Percentiles rank a stretch among this genome's conserved stretches.
These are phyloP conservation scores for Sylvilagus bachmani DNA, from an alignment of 2,113 vertebrate species.

Conservation along the genomic window DNA sequence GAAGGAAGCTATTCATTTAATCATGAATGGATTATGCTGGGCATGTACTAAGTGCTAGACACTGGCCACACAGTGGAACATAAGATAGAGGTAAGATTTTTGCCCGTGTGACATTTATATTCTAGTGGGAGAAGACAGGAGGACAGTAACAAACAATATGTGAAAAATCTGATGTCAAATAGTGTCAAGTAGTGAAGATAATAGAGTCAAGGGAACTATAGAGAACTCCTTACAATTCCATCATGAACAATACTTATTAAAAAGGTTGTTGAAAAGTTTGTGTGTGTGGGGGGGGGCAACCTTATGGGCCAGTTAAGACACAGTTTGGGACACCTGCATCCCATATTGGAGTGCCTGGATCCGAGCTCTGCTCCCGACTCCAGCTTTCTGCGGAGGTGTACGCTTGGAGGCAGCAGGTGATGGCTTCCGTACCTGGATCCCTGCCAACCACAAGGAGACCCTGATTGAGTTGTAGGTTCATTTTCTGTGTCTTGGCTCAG, in stretches of 20 bases:
- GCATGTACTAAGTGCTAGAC: not conserved
- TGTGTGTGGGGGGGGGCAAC: too few relatives aligned
- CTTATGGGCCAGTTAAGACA: too few relatives aligned
- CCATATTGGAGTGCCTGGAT: too few relatives aligned
- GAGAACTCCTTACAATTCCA: not conserved
- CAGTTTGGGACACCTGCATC: too few relatives aligned
- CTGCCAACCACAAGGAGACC: too few relatives aligned
- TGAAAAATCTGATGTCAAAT: constrained; percentile 44
- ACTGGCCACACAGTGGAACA: not conserved
- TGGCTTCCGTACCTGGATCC: too few relatives aligned
- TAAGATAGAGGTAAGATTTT: not conserved
- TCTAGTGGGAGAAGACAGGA: not conserved
- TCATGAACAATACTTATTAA: too few relatives aligned
- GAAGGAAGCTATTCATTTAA: not conserved
- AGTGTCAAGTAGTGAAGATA: not conserved
- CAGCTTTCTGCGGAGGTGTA: too few relatives aligned
- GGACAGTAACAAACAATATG: not conserved
- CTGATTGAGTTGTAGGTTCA: not conserved
- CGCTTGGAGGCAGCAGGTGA: too few relatives aligned
- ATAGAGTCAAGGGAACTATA: not conserved
- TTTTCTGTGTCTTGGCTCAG: not conserved
- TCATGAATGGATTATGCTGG: constrained; percentile 40
- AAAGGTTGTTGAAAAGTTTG: too few relatives aligned
- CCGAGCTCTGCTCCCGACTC: too few relatives aligned
- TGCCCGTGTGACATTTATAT: not conserved